Percentiles rank a stretch among this genome's conserved stretches.
Conservation (phyloP, 2,797 vertebrate genomes). For the Valencia hispanica region DNA sequence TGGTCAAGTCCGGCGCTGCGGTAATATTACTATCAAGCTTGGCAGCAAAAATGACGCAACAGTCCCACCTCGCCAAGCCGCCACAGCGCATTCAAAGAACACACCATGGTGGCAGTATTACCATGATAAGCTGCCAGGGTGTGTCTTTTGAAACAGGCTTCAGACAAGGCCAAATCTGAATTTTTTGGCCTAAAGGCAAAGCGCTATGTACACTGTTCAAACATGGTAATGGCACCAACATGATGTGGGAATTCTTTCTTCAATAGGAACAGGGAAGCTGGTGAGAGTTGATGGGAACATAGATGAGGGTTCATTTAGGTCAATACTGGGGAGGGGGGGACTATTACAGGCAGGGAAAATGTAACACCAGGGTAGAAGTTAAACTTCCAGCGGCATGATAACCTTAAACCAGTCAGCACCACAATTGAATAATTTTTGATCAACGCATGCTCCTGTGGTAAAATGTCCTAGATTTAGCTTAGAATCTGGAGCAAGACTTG, state of each 20-base stretch:
- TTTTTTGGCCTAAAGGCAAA: neutral
- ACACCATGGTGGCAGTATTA: no score
- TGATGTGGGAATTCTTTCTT: neutral
- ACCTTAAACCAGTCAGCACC: neutral
- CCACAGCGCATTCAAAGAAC: no score
- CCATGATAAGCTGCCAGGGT: no score
- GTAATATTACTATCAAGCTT: no score
- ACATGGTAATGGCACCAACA: neutral
- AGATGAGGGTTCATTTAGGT: neutral
- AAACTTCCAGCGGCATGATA: neutral
- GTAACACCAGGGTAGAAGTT: neutral
- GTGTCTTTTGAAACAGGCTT: no score
- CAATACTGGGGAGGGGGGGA: neutral
- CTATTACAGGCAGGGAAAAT: neutral
- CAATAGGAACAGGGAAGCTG: neutral
- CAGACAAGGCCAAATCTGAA: neutral
- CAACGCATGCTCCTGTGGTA: neutral
- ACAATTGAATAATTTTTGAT: neutral
- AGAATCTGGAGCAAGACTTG: neutral
- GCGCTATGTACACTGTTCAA: neutral
- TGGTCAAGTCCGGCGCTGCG: no score
- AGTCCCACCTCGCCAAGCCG: no score
- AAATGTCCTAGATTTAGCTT: neutral
- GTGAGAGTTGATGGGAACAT: neutral
- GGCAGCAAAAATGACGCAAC: no score